These are phyloP conservation scores for Oconnorella tubifera DNA, from an alignment of 2,888 invertebrate genomes.

Conservation along the genomic window DNA sequence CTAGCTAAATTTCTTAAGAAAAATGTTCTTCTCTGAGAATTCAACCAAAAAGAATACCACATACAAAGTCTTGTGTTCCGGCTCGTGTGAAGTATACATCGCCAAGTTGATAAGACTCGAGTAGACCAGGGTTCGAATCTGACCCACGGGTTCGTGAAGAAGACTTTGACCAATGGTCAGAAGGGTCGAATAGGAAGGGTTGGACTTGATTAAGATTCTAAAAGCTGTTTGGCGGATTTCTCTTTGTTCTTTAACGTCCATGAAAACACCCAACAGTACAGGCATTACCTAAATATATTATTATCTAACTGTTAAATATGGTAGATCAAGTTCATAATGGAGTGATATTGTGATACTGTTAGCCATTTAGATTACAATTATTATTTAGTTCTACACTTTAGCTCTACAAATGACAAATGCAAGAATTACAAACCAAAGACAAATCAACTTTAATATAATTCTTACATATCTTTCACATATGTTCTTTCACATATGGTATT, in stretches of 20 bases:
- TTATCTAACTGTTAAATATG: no score
- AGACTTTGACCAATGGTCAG: neutral
- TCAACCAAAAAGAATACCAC: neutral
- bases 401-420: no score
- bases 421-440: no score
- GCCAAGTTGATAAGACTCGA: neutral
- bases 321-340: no score
- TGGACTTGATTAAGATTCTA: neutral
- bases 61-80: neutral
- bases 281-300: slow-evolving; percentile 2
- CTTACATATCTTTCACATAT: no score
- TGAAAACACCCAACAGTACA: neutral
- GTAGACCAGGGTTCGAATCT: slow-evolving; percentile 5
- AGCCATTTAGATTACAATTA: no score
- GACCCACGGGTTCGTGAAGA: neutral
- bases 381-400: no score
- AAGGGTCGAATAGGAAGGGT: neutral
- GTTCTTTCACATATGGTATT: no score
- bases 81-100: neutral
- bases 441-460: no score
- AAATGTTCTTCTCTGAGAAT: neutral
- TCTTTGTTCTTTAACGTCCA: neutral
- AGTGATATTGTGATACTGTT: no score
- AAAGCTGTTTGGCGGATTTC: neutral
- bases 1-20: neutral